Evolutionary conservation across 2,797 vertebrate genomes (phyloP), one percentile per base, ranked within the genome.

Genomic region (Tangara arthus): DNA sequence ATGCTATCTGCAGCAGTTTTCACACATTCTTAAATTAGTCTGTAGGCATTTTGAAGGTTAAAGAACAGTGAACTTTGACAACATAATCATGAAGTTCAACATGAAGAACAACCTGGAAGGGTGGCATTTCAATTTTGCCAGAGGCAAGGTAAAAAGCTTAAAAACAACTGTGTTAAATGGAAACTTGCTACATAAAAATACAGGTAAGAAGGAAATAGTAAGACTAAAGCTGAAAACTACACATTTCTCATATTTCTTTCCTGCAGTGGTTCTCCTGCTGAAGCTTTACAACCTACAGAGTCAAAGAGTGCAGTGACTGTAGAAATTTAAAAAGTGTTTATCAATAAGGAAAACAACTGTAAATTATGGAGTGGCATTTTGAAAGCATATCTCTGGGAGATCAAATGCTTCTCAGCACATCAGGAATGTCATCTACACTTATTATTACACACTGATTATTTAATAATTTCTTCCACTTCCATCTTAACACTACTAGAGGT

Each of bases 1-100:
- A 86, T 83, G 37, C 42, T 92, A 73, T 56, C 47, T 92, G 28
- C 70, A 87, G 84, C 61, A 86, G 50, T 88, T 96, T 93, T 91
- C 73, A 88, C 39, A 81, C 35, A 49, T 83, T 68, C 71, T 82
- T 87, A 73, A 82, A 87, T 87, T 75, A 76, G 37, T 93, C 66
- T 60, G 49, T 30, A 49, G 49, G 59, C 34, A 89, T 75, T 93
- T 0, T 77, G 70, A 87, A 89, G 64, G 82, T 95, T 92, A 92
- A 93, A 86, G 70, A 94, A 73, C 80, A 91, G 63, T 52, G 75
- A 93, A 94, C 88, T 90, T 77, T 59, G 61, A 89, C 87, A 94
- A 93, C 24, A 35, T 47, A 82, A 76, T 63, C 18, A 69, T 34
- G 56, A 92, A 95, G 66, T 75, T 68, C 71, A 71, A 53, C 27